These are phyloP conservation scores for Pollenia angustigena DNA, from an alignment of 2,888 invertebrate genomes.

Conservation along the genomic window DNA sequence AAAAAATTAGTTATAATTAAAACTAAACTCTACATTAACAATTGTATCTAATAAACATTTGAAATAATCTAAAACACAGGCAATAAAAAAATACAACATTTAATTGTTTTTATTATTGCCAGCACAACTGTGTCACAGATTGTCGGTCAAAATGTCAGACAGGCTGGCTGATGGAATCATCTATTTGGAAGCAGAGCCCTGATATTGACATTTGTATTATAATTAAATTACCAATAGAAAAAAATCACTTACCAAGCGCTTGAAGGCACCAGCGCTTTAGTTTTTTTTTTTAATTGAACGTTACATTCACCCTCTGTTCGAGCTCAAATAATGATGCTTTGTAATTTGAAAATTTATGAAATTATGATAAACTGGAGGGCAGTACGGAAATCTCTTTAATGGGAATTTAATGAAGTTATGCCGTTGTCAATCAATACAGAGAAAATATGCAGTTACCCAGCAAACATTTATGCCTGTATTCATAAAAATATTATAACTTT, in stretches of 20 bases:
- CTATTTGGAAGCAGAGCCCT: not conserved
- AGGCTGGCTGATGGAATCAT: not conserved
- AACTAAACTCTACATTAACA: not conserved
- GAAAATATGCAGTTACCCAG: not conserved
- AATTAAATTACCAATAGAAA: constrained; percentile 9
- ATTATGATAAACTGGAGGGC: not conserved
- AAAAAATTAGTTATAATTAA: not conserved
- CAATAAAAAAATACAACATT: constrained; percentile 31
- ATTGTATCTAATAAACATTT: constrained; percentile 25
- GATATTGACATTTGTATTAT: not conserved
- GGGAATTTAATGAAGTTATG: constrained; percentile 11
- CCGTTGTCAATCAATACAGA: not conserved
- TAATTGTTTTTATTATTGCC: constrained; percentile 41
- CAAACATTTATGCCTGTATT: too few species aligned
- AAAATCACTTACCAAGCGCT: not conserved
- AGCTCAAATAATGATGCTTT: constrained; percentile 12
- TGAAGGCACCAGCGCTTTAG: not conserved
- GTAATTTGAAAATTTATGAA: constrained; percentile 1
- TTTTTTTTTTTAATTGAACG: not conserved
- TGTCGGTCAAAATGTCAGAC: constrained; percentile 6
- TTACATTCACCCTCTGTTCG: not conserved
- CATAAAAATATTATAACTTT: too few species aligned
- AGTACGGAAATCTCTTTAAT: not conserved
- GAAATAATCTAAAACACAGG: constrained; percentile 19
- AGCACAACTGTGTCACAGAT: not conserved